Evolutionary conservation across 2,113 vertebrate species (phyloP).

Genomic region (Henicopernis longicauda): DNA sequence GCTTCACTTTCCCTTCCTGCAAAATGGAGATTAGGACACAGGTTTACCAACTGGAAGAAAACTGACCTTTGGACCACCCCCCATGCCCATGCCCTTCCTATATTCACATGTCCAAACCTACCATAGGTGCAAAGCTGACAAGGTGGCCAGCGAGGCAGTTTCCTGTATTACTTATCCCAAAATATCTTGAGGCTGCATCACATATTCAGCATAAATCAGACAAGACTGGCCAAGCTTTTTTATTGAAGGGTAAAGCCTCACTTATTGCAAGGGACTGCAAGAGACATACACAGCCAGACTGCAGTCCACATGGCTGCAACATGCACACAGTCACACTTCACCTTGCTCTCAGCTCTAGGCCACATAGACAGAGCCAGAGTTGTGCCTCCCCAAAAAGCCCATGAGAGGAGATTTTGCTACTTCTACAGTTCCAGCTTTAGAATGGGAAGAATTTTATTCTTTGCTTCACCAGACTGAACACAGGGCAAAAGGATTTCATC

Average conservation of each 20-base stretch:
- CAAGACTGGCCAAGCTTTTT: background rate
- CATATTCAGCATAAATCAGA: background rate
- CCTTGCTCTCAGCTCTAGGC: background rate
- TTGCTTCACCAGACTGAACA: background rate
- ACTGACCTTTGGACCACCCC: background rate
- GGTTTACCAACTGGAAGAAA: background rate
- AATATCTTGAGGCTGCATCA: background rate
- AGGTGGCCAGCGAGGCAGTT: background rate
- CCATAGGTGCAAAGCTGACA: background rate
- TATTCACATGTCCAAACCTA: background rate
- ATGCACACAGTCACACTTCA: background rate
- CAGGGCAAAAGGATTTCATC: background rate
- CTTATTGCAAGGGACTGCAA: background rate
- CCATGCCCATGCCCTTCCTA: background rate
- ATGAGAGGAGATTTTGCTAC: background rate
- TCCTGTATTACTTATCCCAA: background rate
- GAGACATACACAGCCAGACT: background rate
- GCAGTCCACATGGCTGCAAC: rapidly evolving
- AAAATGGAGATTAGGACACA: background rate
- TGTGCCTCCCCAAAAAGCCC: background rate
- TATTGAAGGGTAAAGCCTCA: background rate
- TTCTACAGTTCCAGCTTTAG: background rate
- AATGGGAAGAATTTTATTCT: background rate
- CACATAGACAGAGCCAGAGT: background rate
- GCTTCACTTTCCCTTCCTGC: background rate